Percentiles rank a stretch among this genome's conserved stretches.
Evolutionary conservation across 2,888 invertebrate species (phyloP).

Genomic region (Rhagonycha lutea): DNA sequence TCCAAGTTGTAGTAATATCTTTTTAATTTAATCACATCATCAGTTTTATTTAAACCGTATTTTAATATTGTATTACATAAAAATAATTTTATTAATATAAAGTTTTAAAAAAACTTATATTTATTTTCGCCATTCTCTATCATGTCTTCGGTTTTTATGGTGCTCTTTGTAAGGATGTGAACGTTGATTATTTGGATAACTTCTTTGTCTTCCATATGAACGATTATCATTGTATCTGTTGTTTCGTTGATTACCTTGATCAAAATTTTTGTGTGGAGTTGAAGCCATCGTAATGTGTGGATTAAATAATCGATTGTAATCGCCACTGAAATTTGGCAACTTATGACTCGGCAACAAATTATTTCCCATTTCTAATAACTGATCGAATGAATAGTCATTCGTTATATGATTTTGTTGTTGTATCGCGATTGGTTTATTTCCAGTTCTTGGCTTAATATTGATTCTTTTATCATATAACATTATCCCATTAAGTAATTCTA

Average conservation of each 20-base stretch:
- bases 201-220: constrained; percentile 23
- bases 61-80: not conserved
- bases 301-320: not conserved
- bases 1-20: not conserved
- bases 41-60: not conserved
- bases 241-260: constrained; percentile 2
- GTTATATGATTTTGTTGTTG: not conserved
- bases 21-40: not conserved
- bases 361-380: constrained; percentile 14
- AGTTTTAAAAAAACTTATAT: constrained; percentile 2
- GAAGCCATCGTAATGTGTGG: not conserved
- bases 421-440: not conserved
- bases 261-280: not conserved
- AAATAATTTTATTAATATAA: constrained; percentile 6
- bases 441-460: constrained; percentile 54
- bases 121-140: constrained; percentile 2
- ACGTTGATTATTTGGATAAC: constrained; percentile 17
- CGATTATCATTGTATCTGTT: constrained; percentile 24
- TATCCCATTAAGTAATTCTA: constrained; percentile 74
- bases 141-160: constrained; percentile 1
- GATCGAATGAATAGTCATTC: not conserved
- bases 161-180: constrained; percentile 2
- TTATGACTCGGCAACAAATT: constrained; percentile 1
- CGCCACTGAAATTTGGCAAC: not conserved
- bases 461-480: constrained; percentile 66